Evolutionary conservation across 2,113 vertebrate genomes (phyloP).

Genomic region (Halcyon senegalensis): DNA sequence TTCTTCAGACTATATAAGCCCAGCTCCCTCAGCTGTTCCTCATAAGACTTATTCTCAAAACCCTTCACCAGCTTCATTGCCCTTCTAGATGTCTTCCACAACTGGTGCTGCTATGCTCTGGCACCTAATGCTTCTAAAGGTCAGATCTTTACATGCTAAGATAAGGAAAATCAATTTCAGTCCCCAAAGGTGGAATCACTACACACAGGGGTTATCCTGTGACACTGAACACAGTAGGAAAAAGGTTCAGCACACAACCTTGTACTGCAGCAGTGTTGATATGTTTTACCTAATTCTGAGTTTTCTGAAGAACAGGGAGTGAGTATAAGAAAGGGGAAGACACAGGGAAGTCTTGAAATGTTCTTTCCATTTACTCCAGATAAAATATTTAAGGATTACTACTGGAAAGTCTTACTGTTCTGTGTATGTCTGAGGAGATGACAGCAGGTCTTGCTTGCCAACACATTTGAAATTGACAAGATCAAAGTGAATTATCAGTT

Average conservation of each 20-base stretch:
- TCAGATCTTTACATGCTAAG: background rate
- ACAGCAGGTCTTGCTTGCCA: background rate
- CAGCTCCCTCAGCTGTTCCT: too few species aligned
- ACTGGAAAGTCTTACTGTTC: background rate
- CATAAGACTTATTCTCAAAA: too few species aligned
- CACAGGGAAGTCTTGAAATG: background rate
- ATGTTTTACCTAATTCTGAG: background rate
- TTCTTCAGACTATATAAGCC: too few species aligned
- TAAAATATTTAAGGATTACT: background rate
- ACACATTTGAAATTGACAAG: background rate
- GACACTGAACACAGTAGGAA: background rate
- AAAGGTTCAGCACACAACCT: background rate
- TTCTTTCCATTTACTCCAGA: background rate
- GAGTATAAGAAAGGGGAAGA: background rate
- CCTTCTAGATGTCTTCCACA: background rate
- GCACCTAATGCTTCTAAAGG: background rate
- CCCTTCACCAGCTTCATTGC: too few species aligned
- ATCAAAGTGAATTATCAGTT: background rate
- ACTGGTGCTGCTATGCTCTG: background rate
- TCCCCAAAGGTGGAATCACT: background rate
- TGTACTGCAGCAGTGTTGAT: background rate
- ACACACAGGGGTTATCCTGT: background rate
- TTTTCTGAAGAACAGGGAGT: background rate
- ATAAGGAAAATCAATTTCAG: conserved; percentile 17
- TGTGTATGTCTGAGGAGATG: background rate